Evolutionary conservation across 1,140 invertebrate genomes (phyloP).

Genomic region (Euwallacea similis): DNA sequence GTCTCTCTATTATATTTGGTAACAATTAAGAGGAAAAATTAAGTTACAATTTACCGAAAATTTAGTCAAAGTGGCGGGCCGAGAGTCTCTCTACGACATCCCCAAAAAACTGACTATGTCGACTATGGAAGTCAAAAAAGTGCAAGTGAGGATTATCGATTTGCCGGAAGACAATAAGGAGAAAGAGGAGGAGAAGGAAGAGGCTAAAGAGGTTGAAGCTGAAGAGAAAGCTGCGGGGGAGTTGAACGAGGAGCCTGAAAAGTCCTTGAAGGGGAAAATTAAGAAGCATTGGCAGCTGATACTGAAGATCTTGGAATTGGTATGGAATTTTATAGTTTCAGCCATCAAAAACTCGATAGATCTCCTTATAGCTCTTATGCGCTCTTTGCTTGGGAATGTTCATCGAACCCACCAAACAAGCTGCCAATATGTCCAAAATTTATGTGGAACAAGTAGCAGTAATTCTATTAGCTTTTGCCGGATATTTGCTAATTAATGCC

Average conservation of each 20-base stretch:
- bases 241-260: not conserved
- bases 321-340: constrained; percentile 30
- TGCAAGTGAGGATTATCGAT: constrained; percentile 12
- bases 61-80: constrained; percentile 24
- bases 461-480: constrained; percentile 60
- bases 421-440: constrained; percentile 49
- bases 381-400: constrained; percentile 57
- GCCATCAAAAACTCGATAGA: not conserved
- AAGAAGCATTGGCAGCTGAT: constrained; percentile 47
- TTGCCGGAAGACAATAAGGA: constrained; percentile 6
- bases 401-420: constrained; percentile 59
- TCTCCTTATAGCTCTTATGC: constrained; percentile 38
- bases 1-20: no score
- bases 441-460: constrained; percentile 60
- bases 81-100: constrained; percentile 44
- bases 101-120: constrained; percentile 38
- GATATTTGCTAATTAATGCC: constrained; percentile 66
- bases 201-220: constrained; percentile 22
- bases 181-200: constrained; percentile 9
- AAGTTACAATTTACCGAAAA: not conserved
- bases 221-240: constrained; percentile 14
- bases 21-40: no score
- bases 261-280: not conserved
- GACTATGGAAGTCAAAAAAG: constrained; percentile 29
- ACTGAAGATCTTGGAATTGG: constrained; percentile 50